phyloP scores from a whole-genome alignment of 2,888 invertebrate genomes.

The Calameuta filiformis region DNA sequence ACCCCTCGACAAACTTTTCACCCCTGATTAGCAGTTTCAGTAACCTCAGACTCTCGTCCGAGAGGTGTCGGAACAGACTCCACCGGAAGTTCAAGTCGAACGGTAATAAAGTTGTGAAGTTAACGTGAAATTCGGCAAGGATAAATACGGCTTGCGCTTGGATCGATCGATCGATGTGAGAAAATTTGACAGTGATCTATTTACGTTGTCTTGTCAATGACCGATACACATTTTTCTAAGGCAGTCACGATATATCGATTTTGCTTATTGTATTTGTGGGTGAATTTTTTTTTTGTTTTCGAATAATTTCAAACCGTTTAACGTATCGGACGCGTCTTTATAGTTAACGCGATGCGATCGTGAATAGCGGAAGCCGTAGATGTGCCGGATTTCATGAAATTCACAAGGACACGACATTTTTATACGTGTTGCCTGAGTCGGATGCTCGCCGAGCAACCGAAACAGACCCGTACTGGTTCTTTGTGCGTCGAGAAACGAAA shows the following conservation, averaged over 20 bases:
- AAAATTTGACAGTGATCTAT: background rate
- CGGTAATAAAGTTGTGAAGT: conserved; percentile 29
- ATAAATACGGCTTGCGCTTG: background rate
- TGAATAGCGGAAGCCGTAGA: background rate
- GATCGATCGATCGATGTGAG: background rate
- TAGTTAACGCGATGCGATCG: no score
- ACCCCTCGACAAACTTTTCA: conserved; percentile 34
- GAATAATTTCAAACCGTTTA: fast-evolving
- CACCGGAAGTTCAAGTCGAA: conserved; percentile 49
- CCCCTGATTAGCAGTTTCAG: conserved; percentile 39
- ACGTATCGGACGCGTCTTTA: no score
- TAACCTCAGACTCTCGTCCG: conserved; percentile 45
- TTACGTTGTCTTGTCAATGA: background rate
- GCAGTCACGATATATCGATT: background rate
- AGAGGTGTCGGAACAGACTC: conserved; percentile 48
- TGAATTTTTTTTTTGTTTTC: background rate
- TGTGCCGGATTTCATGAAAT: background rate
- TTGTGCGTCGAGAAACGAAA: background rate
- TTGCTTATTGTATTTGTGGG: background rate
- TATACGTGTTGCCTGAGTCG: background rate
- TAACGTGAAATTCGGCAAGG: background rate
- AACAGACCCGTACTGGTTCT: background rate
- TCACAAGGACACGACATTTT: background rate
- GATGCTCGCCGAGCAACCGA: background rate
- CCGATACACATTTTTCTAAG: background rate